Conservation (phyloP, 2,888 invertebrate genomes). For the Aphrophora alni region DNA sequence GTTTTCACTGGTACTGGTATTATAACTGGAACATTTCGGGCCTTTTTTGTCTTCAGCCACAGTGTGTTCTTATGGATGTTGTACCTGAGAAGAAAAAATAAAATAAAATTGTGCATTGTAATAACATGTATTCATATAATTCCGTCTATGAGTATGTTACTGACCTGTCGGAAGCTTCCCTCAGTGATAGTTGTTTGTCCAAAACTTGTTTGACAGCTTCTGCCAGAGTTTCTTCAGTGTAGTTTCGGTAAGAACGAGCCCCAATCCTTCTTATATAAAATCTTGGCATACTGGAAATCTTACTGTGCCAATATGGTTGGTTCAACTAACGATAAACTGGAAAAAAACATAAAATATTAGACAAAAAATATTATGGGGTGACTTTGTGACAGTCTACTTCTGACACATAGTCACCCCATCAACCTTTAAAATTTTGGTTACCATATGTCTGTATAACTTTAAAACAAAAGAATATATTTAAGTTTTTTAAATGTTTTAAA, state of each 20-base stretch:
- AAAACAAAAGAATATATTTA: background rate
- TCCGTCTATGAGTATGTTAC: background rate
- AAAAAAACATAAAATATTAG: no score
- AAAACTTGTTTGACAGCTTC: conserved; percentile 31
- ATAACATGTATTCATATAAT: background rate
- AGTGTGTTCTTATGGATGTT: background rate
- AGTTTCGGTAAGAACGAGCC: conserved; percentile 36
- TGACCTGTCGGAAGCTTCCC: conserved; percentile 30
- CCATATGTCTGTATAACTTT: background rate
- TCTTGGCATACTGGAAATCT: no score
- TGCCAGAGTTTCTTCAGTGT: conserved; percentile 29
- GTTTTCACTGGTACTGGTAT: background rate
- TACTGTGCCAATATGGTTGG: no score
- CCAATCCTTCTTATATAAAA: conserved; percentile 29
- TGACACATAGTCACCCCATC: background rate
- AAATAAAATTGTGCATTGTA: background rate
- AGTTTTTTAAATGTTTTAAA: background rate
- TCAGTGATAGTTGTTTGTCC: conserved; percentile 30
- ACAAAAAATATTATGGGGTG: background rate
- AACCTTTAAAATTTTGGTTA: background rate
- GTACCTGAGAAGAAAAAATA: background rate
- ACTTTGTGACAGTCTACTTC: background rate
- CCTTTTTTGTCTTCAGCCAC: background rate
- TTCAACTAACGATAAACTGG: no score
- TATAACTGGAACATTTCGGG: background rate